Conservation (phyloP, 2,888 invertebrate genomes). For the Blastobasis lacticolella region DNA sequence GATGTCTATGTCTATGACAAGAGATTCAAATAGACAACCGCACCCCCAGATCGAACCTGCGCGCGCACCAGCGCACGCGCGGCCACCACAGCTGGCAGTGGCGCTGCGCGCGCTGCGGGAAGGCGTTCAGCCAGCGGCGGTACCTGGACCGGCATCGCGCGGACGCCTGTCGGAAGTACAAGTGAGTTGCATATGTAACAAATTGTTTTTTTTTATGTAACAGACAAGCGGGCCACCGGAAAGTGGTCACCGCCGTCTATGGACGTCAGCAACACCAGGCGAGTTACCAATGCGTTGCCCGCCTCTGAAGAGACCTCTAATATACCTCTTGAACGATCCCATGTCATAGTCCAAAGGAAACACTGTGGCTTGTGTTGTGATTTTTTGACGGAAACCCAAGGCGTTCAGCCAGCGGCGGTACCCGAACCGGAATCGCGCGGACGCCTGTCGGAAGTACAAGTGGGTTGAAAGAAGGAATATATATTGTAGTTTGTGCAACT, state of each 20-base stretch:
- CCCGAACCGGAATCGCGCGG: slow-evolving; percentile 76
- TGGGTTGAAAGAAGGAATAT: too few species aligned
- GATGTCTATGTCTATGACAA: too few species aligned
- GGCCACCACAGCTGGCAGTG: slow-evolving; percentile 81
- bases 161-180: slow-evolving; percentile 79
- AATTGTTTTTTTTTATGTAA: background rate
- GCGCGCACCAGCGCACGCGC: slow-evolving; percentile 82
- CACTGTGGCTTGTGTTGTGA: too few species aligned
- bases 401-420: slow-evolving; percentile 80
- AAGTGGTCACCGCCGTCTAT: too few species aligned
- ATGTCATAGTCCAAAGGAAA: too few species aligned
- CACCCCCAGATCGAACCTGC: slow-evolving; percentile 80
- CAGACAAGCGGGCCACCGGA: too few species aligned
- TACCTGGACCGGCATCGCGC: slow-evolving; percentile 78
- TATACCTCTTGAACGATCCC: too few species aligned
- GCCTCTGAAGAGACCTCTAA: too few species aligned
- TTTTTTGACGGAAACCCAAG: slow-evolving; percentile 35
- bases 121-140: slow-evolving; percentile 79
- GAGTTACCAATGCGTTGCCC: too few species aligned
- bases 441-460: slow-evolving; percentile 79
- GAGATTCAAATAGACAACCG: too few species aligned
- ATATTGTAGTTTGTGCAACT: too few species aligned
- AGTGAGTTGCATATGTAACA: slow-evolving; percentile 24
- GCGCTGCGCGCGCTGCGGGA: slow-evolving; percentile 78
- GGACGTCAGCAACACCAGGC: too few species aligned